These are phyloP conservation scores for Neodon shergylaensis DNA, from an alignment of 2,113 vertebrate genomes.

Conservation along the genomic window DNA sequence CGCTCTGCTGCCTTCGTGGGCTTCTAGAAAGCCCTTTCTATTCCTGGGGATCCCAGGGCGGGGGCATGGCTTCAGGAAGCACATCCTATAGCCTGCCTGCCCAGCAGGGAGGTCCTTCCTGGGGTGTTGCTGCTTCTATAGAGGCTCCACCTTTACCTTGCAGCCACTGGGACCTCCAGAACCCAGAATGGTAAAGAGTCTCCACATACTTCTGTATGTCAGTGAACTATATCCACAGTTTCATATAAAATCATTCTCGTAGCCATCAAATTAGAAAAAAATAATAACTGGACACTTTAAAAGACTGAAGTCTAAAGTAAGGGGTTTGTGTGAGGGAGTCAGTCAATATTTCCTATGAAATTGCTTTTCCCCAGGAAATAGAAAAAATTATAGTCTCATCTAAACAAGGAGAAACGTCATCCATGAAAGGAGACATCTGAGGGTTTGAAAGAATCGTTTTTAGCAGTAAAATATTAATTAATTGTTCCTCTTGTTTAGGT, in stretches of 20 bases:
- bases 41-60: no score
- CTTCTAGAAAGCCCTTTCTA: not conserved
- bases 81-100: rapidly evolving
- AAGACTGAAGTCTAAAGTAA: not conserved
- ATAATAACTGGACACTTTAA: not conserved
- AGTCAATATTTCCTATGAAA: constrained; percentile 2
- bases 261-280: not conserved
- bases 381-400: not conserved
- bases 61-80: not conserved
- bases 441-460: not conserved
- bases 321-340: not conserved
- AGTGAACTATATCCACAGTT: not conserved
- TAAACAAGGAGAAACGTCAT: not conserved
- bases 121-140: not conserved
- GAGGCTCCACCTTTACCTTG: rapidly evolving
- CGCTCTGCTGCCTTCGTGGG: no score
- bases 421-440: not conserved
- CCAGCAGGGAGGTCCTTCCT: no score
- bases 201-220: not conserved
- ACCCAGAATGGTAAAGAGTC: not conserved
- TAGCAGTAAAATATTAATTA: not conserved
- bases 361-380: not conserved
- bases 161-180: not conserved
- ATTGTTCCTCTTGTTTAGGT: not conserved
- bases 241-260: not conserved